A percentile compares a stretch with the other conserved stretches of the same genome.
phyloP scores from a whole-genome alignment of 2,113 vertebrate genomes.

The Euleptes europaea region DNA sequence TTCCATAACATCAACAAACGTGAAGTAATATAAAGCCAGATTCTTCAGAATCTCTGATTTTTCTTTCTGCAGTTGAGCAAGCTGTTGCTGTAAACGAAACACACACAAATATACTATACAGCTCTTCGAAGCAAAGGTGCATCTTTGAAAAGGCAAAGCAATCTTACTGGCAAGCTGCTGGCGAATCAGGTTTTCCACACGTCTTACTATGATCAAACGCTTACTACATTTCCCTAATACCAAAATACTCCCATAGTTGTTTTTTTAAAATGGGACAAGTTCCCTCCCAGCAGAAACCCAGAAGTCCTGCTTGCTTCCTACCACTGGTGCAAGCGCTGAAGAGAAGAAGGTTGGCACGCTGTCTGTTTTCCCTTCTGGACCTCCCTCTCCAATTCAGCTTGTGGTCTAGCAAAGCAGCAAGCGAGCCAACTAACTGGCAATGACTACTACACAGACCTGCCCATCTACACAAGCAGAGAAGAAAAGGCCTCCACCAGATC shows the following conservation, averaged over 20 bases:
- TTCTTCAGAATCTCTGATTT: constrained; percentile 99
- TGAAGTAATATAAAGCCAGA: constrained; percentile 98
- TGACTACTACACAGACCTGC: not conserved
- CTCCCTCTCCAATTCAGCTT: not conserved
- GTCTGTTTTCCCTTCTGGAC: not conserved
- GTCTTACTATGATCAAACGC: constrained; percentile 2
- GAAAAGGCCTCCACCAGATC: not conserved
- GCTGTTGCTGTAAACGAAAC: constrained; percentile 93
- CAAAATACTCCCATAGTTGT: not conserved
- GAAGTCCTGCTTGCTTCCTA: not conserved
- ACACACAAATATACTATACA: constrained; percentile 36
- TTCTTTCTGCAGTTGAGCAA: constrained; percentile 98
- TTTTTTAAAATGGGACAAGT: not conserved
- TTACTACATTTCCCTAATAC: constrained; percentile 50
- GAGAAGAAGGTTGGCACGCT: not conserved
- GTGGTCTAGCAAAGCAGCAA: not conserved
- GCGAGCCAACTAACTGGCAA: not conserved
- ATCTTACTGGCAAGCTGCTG: constrained; percentile 35
- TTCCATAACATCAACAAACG: constrained; percentile 99
- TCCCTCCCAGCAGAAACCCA: not conserved
- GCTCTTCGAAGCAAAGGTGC: constrained; percentile 16
- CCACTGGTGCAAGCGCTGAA: not conserved
- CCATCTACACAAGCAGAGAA: not conserved
- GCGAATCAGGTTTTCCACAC: constrained; percentile 50
- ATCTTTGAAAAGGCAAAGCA: not conserved